phyloP scores from a whole-genome alignment of 2,888 invertebrate genomes.

The Eugnorisma glareosa region DNA sequence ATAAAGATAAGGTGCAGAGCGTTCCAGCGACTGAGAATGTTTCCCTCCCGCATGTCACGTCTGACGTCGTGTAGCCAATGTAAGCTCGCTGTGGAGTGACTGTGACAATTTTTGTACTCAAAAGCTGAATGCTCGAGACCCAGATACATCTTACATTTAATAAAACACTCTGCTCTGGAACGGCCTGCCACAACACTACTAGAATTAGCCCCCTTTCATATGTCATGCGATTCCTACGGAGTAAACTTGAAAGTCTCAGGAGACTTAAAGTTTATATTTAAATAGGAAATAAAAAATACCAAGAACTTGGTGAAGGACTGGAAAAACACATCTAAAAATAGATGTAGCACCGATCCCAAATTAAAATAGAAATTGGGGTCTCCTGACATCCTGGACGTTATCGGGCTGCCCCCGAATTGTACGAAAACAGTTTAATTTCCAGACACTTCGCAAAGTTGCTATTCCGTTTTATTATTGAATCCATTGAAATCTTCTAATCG shows the following conservation, averaged over 20 bases:
- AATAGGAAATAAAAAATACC: slow-evolving; percentile 5
- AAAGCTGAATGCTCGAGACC: slow-evolving; percentile 10
- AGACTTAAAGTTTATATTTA: no score
- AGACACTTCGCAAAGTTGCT: background rate
- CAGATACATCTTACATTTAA: slow-evolving; percentile 27
- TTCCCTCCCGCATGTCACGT: background rate
- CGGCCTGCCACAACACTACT: slow-evolving; percentile 1
- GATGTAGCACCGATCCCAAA: background rate
- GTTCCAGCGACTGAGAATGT: slow-evolving; percentile 27
- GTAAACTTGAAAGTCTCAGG: background rate
- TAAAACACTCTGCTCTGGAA: slow-evolving; percentile 6
- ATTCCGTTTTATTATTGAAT: slow-evolving; percentile 27
- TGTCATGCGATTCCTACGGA: background rate
- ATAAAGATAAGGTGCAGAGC: slow-evolving; percentile 15
- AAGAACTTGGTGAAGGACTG: background rate
- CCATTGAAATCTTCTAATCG: background rate
- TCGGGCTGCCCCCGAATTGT: background rate
- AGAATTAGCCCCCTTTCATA: background rate
- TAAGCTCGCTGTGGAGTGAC: slow-evolving; percentile 32
- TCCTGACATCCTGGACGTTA: background rate
- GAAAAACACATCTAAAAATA: slow-evolving; percentile 1
- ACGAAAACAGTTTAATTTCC: slow-evolving; percentile 26
- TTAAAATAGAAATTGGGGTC: slow-evolving; percentile 34
- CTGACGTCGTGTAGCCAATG: slow-evolving; percentile 22
- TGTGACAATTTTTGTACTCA: slow-evolving; percentile 38